These are phyloP conservation scores for Sebastes itinus DNA, from an alignment of 2,797 vertebrate genomes.

Conservation along the genomic window DNA sequence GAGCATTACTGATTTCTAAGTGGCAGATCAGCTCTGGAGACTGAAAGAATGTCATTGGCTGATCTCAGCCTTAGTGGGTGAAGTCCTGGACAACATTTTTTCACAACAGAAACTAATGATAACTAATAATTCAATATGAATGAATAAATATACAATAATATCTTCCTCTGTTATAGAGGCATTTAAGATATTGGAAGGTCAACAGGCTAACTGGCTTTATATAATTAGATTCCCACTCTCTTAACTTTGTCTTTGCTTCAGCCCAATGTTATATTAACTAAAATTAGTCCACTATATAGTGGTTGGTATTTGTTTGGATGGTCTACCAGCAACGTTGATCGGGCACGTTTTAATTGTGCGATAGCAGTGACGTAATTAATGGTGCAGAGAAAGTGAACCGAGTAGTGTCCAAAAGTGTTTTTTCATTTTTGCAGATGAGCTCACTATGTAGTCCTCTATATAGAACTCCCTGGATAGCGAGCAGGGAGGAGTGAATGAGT, in stretches of 20 bases:
- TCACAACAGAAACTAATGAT: not conserved
- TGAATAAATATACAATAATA: not conserved
- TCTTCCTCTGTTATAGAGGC: not conserved
- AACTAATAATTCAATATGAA: not conserved
- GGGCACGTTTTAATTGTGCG: too few species aligned
- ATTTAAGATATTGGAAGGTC: not conserved
- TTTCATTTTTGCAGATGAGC: too few species aligned
- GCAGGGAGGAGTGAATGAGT: too few species aligned
- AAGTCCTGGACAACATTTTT: not conserved
- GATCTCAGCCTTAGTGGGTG: not conserved
- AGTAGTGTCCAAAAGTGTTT: too few species aligned
- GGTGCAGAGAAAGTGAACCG: too few species aligned
- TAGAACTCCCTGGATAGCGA: too few species aligned
- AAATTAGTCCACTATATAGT: too few species aligned
- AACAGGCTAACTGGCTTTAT: not conserved
- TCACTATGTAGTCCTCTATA: too few species aligned
- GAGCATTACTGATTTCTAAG: not conserved
- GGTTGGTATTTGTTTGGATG: too few species aligned
- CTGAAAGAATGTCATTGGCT: not conserved
- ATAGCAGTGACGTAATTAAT: too few species aligned
- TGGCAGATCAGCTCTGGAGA: not conserved
- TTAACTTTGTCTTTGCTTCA: not conserved
- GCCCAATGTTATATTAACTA: not conserved
- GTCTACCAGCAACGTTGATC: not conserved
- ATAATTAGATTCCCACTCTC: not conserved